Evolutionary conservation across 2,113 vertebrate genomes (phyloP).

Genomic region (Neogobius melanostomus): DNA sequence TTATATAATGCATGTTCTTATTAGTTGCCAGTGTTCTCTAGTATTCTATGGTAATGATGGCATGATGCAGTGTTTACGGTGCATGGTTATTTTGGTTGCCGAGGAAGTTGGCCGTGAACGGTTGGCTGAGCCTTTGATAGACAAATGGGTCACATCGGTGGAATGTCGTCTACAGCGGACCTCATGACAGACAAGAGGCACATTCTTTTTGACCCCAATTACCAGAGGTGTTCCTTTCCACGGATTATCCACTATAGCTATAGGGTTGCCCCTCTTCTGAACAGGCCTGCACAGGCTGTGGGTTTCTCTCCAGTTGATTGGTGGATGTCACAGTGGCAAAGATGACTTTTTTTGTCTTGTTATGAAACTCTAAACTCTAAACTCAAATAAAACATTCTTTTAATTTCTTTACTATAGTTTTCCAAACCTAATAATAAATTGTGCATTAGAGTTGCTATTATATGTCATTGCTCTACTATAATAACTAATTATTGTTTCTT

Average conservation of each 20-base stretch:
- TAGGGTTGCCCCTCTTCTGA: constrained; percentile 37
- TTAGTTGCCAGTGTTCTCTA: no score
- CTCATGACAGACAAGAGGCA: constrained; percentile 62
- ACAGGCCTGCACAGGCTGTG: constrained; percentile 32
- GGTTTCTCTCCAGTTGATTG: constrained; percentile 18
- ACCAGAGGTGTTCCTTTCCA: constrained; percentile 68
- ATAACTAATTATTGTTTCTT: constrained; percentile 43
- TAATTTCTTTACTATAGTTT: neutral
- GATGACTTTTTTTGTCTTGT: constrained; percentile 19
- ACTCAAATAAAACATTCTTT: neutral
- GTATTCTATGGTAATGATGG: no score
- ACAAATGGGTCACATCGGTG: constrained; percentile 38
- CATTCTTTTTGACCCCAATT: constrained; percentile 73
- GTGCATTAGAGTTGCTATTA: neutral
- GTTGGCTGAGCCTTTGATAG: constrained; percentile 47
- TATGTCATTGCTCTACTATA: neutral
- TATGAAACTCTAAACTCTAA: neutral
- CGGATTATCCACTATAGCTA: constrained; percentile 57
- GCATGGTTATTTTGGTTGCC: neutral
- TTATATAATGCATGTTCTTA: no score
- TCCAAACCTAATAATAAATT: neutral
- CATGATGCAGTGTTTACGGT: no score
- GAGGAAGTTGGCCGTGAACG: constrained; percentile 32
- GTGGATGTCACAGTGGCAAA: constrained; percentile 26
- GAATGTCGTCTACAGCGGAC: constrained; percentile 42